A percentile compares a stretch with the other conserved stretches of the same genome.
These are phyloP conservation scores for Drosophila grimshawi DNA, from an alignment of 1,140 invertebrate genomes.

Conservation along the genomic window DNA sequence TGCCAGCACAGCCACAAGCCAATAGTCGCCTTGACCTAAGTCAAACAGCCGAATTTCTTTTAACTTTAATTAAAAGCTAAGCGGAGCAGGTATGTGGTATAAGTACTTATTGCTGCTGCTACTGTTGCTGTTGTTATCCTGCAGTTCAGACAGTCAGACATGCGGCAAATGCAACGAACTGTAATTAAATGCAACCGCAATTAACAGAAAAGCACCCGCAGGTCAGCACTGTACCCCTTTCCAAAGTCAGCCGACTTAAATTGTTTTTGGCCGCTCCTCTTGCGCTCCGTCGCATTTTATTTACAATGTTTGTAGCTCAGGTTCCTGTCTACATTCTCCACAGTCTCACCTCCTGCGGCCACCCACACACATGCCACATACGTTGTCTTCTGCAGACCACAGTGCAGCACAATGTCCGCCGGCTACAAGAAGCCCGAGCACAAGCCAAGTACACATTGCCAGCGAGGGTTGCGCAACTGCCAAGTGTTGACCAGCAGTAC, in stretches of 20 bases:
- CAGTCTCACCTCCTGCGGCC: neutral
- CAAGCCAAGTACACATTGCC: slow-evolving; percentile 56
- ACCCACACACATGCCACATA: neutral
- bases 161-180: slow-evolving; percentile 65
- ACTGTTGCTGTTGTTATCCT: neutral
- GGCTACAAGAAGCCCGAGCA: slow-evolving; percentile 54
- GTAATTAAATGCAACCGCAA: slow-evolving; percentile 83
- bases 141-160: slow-evolving; percentile 26
- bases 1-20: slow-evolving; percentile 17
- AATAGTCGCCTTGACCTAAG: slow-evolving; percentile 1
- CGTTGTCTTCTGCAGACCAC: slow-evolving; percentile 31
- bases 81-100: slow-evolving; percentile 29
- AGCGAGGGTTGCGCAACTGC: slow-evolving; percentile 25
- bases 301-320: slow-evolving; percentile 74
- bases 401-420: slow-evolving; percentile 52
- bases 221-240: slow-evolving; percentile 48
- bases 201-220: slow-evolving; percentile 82
- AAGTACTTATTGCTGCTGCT: too few relatives aligned
- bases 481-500: neutral
- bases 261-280: neutral
- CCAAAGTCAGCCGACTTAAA: neutral
- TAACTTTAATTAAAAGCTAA: slow-evolving; percentile 77
- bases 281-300: slow-evolving; percentile 55
- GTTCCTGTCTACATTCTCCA: slow-evolving; percentile 52
- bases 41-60: slow-evolving; percentile 52